Evolutionary conservation across 2,113 vertebrate species (phyloP).

Genomic region (Mesocricetus auratus): DNA sequence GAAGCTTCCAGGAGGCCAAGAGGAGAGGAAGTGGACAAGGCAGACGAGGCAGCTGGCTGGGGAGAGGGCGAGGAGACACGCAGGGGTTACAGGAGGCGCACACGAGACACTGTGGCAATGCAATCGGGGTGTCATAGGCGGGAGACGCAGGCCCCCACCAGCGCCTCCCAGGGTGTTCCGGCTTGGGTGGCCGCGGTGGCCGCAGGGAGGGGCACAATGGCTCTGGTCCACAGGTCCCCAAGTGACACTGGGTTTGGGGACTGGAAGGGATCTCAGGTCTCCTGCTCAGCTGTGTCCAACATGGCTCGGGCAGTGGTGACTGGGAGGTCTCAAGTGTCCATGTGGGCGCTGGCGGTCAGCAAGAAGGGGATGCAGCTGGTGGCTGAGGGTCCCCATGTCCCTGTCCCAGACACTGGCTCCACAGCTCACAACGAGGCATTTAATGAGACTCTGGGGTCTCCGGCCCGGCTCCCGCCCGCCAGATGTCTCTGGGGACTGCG

Average conservation of each 20-base stretch:
- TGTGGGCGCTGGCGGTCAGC: not conserved
- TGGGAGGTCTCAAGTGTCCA: not conserved
- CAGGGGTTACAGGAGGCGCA: not conserved
- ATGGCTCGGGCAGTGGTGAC: not conserved
- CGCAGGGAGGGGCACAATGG: not conserved
- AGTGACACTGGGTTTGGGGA: not conserved
- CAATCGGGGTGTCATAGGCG: no score
- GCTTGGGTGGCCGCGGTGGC: not conserved
- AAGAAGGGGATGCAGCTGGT: slow-evolving; percentile 51
- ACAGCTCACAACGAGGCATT: slow-evolving; percentile 82
- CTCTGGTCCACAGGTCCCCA: not conserved
- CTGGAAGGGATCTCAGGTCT: not conserved
- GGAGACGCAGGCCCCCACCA: not conserved
- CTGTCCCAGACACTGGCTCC: slow-evolving; percentile 75
- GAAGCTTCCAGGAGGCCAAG: not conserved
- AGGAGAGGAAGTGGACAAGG: not conserved
- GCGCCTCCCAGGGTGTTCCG: not conserved
- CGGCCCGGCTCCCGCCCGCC: slow-evolving; percentile 55
- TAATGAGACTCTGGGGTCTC: slow-evolving; percentile 82
- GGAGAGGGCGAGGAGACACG: not conserved
- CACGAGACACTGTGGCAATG: not conserved
- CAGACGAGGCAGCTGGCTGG: not conserved
- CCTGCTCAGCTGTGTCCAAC: not conserved
- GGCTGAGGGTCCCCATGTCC: slow-evolving; percentile 67
- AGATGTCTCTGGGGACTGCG: not conserved